These are phyloP conservation scores for Champsocephalus esox DNA, from an alignment of 2,797 vertebrate species.

Conservation along the genomic window DNA sequence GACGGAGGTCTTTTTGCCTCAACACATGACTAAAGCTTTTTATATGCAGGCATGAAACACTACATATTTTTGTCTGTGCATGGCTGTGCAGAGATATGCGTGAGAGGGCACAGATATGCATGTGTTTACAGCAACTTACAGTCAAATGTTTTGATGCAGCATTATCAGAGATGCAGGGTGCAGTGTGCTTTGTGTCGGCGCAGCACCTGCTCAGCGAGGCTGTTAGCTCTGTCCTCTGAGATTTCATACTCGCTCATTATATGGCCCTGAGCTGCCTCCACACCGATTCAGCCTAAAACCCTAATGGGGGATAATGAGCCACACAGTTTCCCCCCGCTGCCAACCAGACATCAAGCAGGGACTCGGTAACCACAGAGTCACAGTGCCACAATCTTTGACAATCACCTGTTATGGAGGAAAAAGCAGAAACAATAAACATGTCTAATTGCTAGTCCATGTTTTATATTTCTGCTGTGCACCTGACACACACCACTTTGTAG, in stretches of 20 bases:
- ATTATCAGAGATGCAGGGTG: constrained; percentile 28
- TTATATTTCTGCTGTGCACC: neutral
- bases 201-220: constrained; percentile 67
- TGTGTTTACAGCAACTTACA: neutral
- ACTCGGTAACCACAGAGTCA: constrained; percentile 46
- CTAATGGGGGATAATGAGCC: constrained; percentile 82
- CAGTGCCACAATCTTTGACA: constrained; percentile 37
- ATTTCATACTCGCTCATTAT: constrained; percentile 78
- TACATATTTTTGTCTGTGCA: neutral
- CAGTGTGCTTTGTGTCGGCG: constrained; percentile 41
- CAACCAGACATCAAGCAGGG: constrained; percentile 57
- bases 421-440: constrained; percentile 5
- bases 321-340: constrained; percentile 60
- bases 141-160: constrained; percentile 11
- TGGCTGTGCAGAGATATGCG: constrained; percentile 8
- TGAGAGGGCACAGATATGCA: neutral
- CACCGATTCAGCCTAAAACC: constrained; percentile 72
- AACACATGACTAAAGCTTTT: neutral
- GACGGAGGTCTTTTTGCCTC: constrained; percentile 17
- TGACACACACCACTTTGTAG: constrained; percentile 3
- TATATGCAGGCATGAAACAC: neutral
- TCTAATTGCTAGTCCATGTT: constrained; percentile 15
- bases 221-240: constrained; percentile 69
- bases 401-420: neutral
- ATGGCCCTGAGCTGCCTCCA: constrained; percentile 68